Evolutionary conservation across 2,797 vertebrate genomes (phyloP).

Genomic region (Phoxinus dragarum): DNA sequence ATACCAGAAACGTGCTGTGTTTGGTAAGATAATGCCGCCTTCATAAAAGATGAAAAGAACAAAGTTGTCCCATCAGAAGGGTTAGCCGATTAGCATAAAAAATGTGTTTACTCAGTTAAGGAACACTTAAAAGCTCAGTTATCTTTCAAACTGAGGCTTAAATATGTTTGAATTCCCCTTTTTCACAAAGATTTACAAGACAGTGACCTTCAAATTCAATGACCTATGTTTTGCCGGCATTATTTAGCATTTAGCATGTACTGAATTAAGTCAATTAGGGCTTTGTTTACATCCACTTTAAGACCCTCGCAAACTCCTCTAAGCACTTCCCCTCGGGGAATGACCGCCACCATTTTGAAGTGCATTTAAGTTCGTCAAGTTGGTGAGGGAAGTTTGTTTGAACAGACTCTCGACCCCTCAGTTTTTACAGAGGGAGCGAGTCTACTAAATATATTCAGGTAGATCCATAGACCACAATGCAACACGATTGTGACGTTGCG

Average conservation of each 20-base stretch:
- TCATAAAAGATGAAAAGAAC: constrained; percentile 47
- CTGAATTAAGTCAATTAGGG: background rate
- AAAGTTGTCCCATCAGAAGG: constrained; percentile 30
- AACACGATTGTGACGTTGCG: no score
- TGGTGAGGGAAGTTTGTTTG: no score
- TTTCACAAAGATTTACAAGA: constrained; percentile 12
- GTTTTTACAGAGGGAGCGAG: no score
- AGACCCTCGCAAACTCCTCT: no score
- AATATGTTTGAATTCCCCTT: constrained; percentile 2
- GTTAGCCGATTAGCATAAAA: constrained; percentile 28
- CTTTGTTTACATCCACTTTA: background rate
- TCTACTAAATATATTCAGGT: no score
- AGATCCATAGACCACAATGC: no score
- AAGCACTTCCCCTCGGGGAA: no score
- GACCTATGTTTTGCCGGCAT: constrained; percentile 7
- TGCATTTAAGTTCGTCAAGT: background rate
- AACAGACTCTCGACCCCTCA: no score
- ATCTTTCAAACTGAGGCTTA: constrained; percentile 34
- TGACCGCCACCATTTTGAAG: no score
- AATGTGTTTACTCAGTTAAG: constrained; percentile 34
- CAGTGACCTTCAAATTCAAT: constrained; percentile 6
- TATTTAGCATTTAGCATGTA: background rate
- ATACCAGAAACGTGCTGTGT: constrained; percentile 32
- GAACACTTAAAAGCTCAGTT: constrained; percentile 39
- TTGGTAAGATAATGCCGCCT: constrained; percentile 36